Evolutionary conservation across 2,797 vertebrate genomes (phyloP).

Genomic region (Huso huso): DNA sequence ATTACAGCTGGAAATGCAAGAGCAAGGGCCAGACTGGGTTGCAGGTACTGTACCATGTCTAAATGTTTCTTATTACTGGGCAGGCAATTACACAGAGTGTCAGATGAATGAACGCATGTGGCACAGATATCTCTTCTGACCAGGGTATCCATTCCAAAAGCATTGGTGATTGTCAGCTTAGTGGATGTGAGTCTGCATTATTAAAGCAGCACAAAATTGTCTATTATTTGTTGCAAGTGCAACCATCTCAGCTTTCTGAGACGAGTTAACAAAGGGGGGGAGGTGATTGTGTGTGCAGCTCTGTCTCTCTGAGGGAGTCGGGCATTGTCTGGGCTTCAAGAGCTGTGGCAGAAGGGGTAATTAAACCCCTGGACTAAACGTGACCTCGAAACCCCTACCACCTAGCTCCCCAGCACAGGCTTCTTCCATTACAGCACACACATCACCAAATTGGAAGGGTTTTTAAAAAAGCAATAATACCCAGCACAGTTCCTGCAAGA

Average conservation of each 20-base stretch:
- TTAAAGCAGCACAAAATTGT: conserved; percentile 42
- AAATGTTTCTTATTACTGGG: too few species aligned
- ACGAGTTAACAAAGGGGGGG: conserved; percentile 43
- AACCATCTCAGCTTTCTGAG: conserved; percentile 56
- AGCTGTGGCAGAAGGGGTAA: conserved; percentile 32
- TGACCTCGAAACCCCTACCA: conserved; percentile 28
- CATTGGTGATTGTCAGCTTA: too few species aligned
- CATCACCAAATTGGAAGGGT: conserved; percentile 62
- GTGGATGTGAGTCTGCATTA: conserved; percentile 33
- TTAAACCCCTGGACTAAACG: conserved; percentile 57
- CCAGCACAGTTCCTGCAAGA: too few species aligned
- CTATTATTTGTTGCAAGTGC: conserved; percentile 57
- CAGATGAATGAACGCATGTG: too few species aligned
- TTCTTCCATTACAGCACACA: conserved; percentile 57
- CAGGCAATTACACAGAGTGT: too few species aligned
- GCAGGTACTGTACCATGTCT: too few species aligned
- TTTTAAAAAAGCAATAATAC: conserved; percentile 26
- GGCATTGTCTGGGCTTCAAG: conserved; percentile 34
- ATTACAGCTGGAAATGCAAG: too few species aligned
- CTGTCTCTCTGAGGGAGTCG: conserved; percentile 36
- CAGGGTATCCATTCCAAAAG: too few species aligned
- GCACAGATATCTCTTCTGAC: too few species aligned
- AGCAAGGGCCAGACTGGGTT: too few species aligned
- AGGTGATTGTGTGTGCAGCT: conserved; percentile 26
- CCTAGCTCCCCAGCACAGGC: conserved; percentile 29